These are phyloP conservation scores for Lasioglossum leucozonium DNA, from an alignment of 2,888 invertebrate species.

Conservation along the genomic window DNA sequence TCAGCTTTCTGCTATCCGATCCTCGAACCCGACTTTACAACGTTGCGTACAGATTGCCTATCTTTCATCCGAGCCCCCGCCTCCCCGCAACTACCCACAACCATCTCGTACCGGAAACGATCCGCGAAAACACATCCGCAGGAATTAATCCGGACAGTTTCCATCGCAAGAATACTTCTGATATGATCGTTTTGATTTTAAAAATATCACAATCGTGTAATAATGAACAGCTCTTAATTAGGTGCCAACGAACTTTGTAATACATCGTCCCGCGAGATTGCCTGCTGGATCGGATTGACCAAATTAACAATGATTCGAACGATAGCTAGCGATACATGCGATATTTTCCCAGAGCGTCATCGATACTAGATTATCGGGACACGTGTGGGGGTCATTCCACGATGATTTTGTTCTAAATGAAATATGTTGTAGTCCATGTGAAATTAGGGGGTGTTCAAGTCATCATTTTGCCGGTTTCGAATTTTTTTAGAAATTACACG, in stretches of 20 bases:
- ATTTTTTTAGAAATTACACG: too few species aligned
- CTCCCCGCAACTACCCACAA: not conserved
- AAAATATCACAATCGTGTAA: not conserved
- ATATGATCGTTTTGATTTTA: too few species aligned
- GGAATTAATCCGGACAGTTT: too few species aligned
- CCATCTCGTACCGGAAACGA: not conserved
- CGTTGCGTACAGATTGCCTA: not conserved
- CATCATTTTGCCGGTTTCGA: too few species aligned
- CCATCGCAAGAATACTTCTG: too few species aligned
- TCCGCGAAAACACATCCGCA: not conserved
- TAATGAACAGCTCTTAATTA: not conserved
- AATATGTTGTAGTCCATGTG: too few species aligned
- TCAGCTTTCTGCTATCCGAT: not conserved
- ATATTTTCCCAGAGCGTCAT: conserved; percentile 10
- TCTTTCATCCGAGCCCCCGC: not conserved
- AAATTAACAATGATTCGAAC: conserved; percentile 12
- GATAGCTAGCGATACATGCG: not conserved
- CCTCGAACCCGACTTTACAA: conserved; percentile 6
- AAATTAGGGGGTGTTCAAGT: too few species aligned
- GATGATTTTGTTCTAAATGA: too few species aligned
- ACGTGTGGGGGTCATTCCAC: too few species aligned
- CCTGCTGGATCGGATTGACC: not conserved
- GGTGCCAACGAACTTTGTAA: not conserved
- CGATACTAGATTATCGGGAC: not conserved
- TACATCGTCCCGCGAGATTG: not conserved